Percentiles rank a stretch among this genome's conserved stretches.
These are phyloP conservation scores for Himalopsyche phryganea DNA, from an alignment of 1,140 invertebrate species.

Conservation along the genomic window DNA sequence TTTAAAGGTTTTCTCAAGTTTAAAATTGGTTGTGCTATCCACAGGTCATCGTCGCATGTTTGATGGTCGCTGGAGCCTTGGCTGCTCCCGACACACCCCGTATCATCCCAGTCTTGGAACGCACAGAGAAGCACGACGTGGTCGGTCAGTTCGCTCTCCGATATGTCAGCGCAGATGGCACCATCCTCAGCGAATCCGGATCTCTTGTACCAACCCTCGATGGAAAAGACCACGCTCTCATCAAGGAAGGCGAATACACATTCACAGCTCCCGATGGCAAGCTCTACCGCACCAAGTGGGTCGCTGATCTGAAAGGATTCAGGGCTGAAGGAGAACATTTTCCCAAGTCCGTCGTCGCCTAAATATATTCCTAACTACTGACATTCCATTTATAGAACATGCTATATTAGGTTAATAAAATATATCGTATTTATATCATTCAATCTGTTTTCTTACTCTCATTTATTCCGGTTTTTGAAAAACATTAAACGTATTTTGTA, in stretches of 20 bases:
- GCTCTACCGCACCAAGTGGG: slow-evolving; percentile 22
- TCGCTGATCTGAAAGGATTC: slow-evolving; percentile 26
- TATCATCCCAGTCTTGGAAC: slow-evolving; percentile 33
- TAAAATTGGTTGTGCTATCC: no score
- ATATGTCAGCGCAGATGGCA: slow-evolving; percentile 33
- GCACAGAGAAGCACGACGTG: slow-evolving; percentile 32
- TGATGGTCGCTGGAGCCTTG: slow-evolving; percentile 22
- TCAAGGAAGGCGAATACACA: slow-evolving; percentile 21
- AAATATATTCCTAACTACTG: not conserved
- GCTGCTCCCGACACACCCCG: slow-evolving; percentile 12
- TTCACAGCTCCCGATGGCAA: slow-evolving; percentile 21
- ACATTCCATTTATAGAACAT: no score
- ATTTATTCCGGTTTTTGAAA: no score
- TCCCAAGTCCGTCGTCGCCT: slow-evolving; percentile 33
- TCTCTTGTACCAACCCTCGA: slow-evolving; percentile 25
- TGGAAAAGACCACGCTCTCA: slow-evolving; percentile 26
- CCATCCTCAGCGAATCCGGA: slow-evolving; percentile 24
- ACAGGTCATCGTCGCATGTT: slow-evolving; percentile 13
- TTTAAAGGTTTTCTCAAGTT: no score
- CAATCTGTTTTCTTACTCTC: no score
- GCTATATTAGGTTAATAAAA: no score
- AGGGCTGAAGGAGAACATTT: slow-evolving; percentile 37
- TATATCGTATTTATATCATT: no score
- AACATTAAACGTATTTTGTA: no score
- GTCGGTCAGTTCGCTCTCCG: slow-evolving; percentile 34